Percentiles rank a stretch among this genome's conserved stretches.
These are phyloP conservation scores for Camelus bactrianus DNA, from an alignment of 2,113 vertebrate genomes.

Conservation along the genomic window DNA sequence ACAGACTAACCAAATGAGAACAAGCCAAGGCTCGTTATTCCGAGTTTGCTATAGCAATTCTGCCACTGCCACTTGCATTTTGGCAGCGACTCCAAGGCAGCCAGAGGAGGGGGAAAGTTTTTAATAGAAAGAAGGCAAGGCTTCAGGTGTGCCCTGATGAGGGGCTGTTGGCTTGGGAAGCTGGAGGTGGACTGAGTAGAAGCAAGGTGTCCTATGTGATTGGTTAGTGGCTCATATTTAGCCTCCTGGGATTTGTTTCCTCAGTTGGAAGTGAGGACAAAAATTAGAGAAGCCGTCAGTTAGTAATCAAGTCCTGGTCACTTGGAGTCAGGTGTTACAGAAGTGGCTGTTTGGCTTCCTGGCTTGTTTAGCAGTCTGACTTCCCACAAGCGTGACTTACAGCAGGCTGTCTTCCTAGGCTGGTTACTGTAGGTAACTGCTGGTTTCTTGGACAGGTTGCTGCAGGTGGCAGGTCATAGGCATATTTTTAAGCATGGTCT, in stretches of 20 bases:
- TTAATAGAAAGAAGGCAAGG: not conserved
- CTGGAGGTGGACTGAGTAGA: not conserved
- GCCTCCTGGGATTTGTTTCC: not conserved
- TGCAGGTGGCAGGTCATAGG: not conserved
- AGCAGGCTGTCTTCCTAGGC: not conserved
- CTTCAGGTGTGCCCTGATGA: not conserved
- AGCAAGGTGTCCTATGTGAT: not conserved
- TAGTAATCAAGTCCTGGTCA: not conserved
- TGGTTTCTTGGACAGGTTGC: not conserved
- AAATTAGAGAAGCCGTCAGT: not conserved
- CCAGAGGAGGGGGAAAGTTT: not conserved
- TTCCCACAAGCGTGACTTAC: not conserved
- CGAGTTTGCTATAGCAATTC: not conserved
- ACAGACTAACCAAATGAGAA: not conserved
- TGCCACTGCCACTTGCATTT: not conserved
- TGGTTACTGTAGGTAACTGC: not conserved
- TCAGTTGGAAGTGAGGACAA: not conserved
- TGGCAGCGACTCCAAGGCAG: not conserved
- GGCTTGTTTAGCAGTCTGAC: not conserved
- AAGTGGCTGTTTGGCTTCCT: not conserved
- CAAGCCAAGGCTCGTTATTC: not conserved
- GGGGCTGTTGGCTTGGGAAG: not conserved
- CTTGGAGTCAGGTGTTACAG: not conserved
- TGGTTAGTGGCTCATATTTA: not conserved
- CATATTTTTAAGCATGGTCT: not conserved